Base-by-base conservation (phyloP, 2,888 invertebrate genomes). In the Silvanus unidentatus region DNA sequence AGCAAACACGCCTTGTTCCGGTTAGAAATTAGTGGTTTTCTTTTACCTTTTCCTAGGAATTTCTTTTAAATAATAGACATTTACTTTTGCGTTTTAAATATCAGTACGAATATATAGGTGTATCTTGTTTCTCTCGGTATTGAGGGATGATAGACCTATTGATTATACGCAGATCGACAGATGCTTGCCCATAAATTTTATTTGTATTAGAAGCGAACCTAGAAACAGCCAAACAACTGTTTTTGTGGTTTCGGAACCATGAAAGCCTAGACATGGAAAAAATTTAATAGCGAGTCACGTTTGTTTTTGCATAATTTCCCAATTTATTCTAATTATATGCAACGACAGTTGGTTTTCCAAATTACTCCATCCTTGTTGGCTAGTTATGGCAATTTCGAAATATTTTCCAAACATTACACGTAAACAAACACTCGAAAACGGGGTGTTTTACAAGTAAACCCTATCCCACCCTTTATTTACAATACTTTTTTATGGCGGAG, bases 21-120 rank as follows among this genome's bases (percentile, higher is more conserved):
- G 64, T 57, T 48, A 55, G 54, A 63, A 66, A 67, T 65, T 64
- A 59, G 54, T 46, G 64, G 67, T 66, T 66, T 66, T 65, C 64
- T 59, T 65, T 66, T 66, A 65, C 65, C 60, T 62, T 60, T 61
- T 58, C 52, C 55, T 51, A 54, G 53, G 58, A 60, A 60, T 22
- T 22, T 8, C 22, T 22, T 22, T 52, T 48, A 60, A 65, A 65
- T 65, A 64, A 65, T 58, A 65, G 65, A 56, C 58, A 63, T 64
- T 62, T 60, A 56, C 49, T 48, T 48, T 46, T 16, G 12, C 41
- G 6, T 42, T 22, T 16, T 16, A 42, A 16, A 16, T 28, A 28
- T 16, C 15, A 5, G 14, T 32, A 11, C 14, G 15, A 15, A n/a
- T n/a, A n/a, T 50, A 55, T 54, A 50, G 54, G 58, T 57, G 59